phyloP scores from a whole-genome alignment of 2,888 invertebrate genomes.

The Ennomos fuscantarius region DNA sequence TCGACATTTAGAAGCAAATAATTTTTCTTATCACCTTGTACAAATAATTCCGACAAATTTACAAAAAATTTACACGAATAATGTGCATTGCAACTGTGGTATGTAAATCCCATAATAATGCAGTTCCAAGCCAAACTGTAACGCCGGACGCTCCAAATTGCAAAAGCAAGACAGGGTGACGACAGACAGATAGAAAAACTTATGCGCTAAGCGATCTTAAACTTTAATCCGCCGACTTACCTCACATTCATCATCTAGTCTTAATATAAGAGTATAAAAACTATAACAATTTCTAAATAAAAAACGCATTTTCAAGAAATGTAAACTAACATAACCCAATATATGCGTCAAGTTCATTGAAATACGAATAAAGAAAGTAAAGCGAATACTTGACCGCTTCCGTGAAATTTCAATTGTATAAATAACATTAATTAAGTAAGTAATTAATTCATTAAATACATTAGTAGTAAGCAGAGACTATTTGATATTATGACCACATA shows the following conservation, averaged over 20 bases:
- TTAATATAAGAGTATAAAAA: constrained; percentile 14
- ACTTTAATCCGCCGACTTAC: constrained; percentile 52
- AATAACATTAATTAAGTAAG: neutral
- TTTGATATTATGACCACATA: constrained; percentile 84
- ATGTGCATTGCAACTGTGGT: constrained; percentile 27
- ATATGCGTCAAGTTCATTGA: constrained; percentile 35
- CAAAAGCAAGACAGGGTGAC: constrained; percentile 73
- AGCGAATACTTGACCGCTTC: constrained; percentile 60
- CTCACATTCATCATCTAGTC: constrained; percentile 39
- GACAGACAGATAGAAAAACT: constrained; percentile 40
- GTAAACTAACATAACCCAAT: constrained; percentile 35
- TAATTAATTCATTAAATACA: constrained; percentile 33
- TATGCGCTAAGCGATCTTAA: constrained; percentile 50
- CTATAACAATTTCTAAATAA: constrained; percentile 27
- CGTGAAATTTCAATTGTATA: constrained; percentile 45
- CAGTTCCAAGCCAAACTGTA: constrained; percentile 32
- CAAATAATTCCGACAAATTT: constrained; percentile 13
- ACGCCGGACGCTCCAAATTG: constrained; percentile 42
- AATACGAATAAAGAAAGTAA: constrained; percentile 47
- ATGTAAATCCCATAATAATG: constrained; percentile 27
- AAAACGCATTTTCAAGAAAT: constrained; percentile 17
- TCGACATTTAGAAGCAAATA: neutral
- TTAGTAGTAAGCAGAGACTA: constrained; percentile 70
- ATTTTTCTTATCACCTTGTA: neutral
- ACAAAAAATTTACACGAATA: constrained; percentile 23